Conservation (phyloP, 2,797 vertebrate species). For the Labroides dimidiatus region DNA sequence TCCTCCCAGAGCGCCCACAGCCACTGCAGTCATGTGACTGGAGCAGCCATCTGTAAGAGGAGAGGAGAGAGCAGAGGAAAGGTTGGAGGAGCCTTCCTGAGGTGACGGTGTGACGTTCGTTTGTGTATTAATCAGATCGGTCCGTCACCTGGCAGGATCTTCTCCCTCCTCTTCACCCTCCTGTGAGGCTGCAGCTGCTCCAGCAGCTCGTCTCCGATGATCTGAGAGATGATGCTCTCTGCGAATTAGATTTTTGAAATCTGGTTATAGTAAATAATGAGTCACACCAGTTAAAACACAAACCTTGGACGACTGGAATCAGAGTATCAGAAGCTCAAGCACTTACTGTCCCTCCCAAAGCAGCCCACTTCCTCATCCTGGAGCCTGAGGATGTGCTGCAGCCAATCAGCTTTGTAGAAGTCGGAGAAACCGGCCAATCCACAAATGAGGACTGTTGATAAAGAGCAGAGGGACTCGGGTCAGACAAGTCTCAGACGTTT, state of each 20-base stretch:
- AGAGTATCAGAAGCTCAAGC: background rate
- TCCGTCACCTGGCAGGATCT: constrained; percentile 74
- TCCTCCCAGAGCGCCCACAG: constrained; percentile 86
- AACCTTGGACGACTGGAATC: no score
- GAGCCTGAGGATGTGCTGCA: constrained; percentile 86
- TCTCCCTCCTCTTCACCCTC: constrained; percentile 86
- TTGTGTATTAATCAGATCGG: background rate
- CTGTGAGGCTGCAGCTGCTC: constrained; percentile 75
- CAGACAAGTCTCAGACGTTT: background rate
- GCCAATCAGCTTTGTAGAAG: constrained; percentile 88
- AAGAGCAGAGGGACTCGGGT: background rate
- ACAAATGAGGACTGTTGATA: constrained; percentile 87
- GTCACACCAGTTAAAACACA: no score
- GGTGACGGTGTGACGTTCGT: background rate
- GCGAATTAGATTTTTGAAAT: background rate
- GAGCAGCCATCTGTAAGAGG: constrained; percentile 86
- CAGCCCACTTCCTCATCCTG: constrained; percentile 85
- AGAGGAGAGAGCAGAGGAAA: background rate
- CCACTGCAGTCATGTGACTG: constrained; percentile 88
- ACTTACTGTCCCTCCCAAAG: constrained; percentile 87
- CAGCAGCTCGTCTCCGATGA: constrained; percentile 82
- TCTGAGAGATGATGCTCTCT: constrained; percentile 78
- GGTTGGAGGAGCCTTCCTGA: background rate
- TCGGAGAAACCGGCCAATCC: constrained; percentile 89
- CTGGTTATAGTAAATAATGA: no score